Evolutionary conservation across 2,797 vertebrate genomes (phyloP).

Genomic region (Halcyon chelicuti): DNA sequence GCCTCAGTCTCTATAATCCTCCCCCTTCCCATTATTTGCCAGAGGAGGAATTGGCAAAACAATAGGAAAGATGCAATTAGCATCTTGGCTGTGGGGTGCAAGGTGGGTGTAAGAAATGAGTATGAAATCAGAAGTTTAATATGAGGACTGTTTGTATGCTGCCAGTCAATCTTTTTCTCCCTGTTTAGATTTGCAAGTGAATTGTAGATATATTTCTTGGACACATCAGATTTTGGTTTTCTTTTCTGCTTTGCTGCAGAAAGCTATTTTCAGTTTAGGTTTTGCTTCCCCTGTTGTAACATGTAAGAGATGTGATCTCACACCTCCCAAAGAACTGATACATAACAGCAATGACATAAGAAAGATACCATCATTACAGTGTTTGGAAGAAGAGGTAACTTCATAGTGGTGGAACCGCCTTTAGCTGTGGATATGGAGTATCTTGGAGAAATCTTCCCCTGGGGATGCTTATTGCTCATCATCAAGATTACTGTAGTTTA

Average conservation of each 20-base stretch:
- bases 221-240: neutral
- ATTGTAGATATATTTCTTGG: slow-evolving; percentile 4
- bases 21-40: neutral
- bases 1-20: neutral
- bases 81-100: neutral
- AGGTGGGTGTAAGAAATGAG: neutral
- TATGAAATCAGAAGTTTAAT: neutral
- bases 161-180: neutral
- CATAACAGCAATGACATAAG: neutral
- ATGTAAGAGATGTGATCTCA: slow-evolving; percentile 34
- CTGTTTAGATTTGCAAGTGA: neutral
- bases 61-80: slow-evolving; percentile 13
- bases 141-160: neutral
- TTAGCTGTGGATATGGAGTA: neutral
- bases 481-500: neutral
- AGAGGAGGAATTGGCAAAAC: slow-evolving; percentile 31
- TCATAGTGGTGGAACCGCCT: neutral
- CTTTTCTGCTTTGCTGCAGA: neutral
- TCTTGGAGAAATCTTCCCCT: neutral
- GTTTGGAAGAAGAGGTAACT: neutral
- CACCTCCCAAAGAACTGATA: neutral
- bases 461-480: neutral
- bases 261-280: slow-evolving; percentile 23
- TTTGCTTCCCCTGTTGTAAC: slow-evolving; percentile 36
- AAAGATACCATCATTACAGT: neutral